Percentiles rank a stretch among this genome's conserved stretches.
These are phyloP conservation scores for Chirona hameri DNA, from an alignment of 2,888 invertebrate species.

Conservation along the genomic window DNA sequence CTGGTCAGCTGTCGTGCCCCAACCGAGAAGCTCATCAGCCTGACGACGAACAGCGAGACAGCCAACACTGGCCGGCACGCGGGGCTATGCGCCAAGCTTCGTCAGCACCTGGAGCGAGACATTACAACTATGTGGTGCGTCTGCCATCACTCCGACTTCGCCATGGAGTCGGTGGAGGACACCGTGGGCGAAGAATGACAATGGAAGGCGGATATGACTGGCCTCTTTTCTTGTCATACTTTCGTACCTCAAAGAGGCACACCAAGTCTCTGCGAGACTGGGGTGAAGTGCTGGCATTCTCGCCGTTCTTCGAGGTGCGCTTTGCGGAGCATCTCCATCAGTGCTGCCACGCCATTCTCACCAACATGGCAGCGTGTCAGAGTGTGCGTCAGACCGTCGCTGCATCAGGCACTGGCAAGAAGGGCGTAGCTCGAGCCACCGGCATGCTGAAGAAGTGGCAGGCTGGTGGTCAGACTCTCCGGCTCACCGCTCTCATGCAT, in stretches of 20 bases:
- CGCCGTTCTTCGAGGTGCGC: not conserved
- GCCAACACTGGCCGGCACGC: not conserved
- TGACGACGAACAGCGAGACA: not conserved
- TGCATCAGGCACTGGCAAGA: no score
- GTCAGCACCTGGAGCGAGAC: not conserved
- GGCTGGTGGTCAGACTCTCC: no score
- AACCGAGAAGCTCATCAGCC: not conserved
- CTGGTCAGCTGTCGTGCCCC: not conserved
- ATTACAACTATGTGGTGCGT: not conserved
- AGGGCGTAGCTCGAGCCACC: no score
- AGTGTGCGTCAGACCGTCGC: no score
- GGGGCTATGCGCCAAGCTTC: no score
- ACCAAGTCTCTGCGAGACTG: not conserved
- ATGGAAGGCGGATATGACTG: not conserved
- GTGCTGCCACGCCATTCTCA: no score
- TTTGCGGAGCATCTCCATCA: no score
- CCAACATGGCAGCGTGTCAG: no score
- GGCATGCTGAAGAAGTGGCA: no score
- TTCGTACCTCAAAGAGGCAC: not conserved
- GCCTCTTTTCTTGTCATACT: not conserved
- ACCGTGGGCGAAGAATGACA: not conserved
- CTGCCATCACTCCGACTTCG: not conserved
- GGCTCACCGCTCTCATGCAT: no score
- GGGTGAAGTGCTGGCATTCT: not conserved
- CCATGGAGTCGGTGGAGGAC: not conserved